Base-by-base conservation (phyloP, 2,888 invertebrate species). In the Tenthredo livida region DNA sequence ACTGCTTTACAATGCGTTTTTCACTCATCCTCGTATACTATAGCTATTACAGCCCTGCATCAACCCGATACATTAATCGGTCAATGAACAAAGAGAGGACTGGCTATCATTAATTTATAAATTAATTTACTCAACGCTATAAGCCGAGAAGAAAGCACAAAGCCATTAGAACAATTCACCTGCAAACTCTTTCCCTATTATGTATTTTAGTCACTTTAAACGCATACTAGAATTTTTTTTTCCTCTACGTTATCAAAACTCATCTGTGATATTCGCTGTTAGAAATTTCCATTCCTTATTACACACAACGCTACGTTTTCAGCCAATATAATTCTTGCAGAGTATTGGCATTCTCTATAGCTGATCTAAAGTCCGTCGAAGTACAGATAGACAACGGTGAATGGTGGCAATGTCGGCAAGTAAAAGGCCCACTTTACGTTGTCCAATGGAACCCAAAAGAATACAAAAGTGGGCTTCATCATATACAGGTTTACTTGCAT, bases 341-440 rank as follows among this genome's bases (percentile, higher is more conserved):
- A 92, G 94, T 98, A 88, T 93, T 98, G 88, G 96, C 96, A 54
- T 98, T 98, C 94, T 97, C 97, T 86, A 94, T 96, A 89, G 94
- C 95, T 10, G 91, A 94, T 58, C 95, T 98, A 86, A 93, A 93
- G 61, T 94, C 90, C 87, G 97, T 98, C 1, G 94, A 95, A 91
- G 94, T 97, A 73, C 95, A 95, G 89, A 95, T 98, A 89, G 94
- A 97, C 91, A 94, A 95, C 87, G 94, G 94, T 72, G 93, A 94
- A 86, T 97, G 97, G 97, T 92, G 94, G 86, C 91, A 93, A 80
- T 97, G 97, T 90, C 93, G 92, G 86, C 92, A 95, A 86, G 93
- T 95, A 9, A 93, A 95, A 88, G 96, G 96, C 47, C 97, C 97
- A 10, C 94, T 98, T 50, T 98, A 96, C 94, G 96, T 96, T 5